A percentile compares a stretch with the other conserved stretches of the same genome.
These are phyloP conservation scores for Pantherophis alleghaniensis DNA, from an alignment of 2,797 vertebrate genomes.

Conservation along the genomic window DNA sequence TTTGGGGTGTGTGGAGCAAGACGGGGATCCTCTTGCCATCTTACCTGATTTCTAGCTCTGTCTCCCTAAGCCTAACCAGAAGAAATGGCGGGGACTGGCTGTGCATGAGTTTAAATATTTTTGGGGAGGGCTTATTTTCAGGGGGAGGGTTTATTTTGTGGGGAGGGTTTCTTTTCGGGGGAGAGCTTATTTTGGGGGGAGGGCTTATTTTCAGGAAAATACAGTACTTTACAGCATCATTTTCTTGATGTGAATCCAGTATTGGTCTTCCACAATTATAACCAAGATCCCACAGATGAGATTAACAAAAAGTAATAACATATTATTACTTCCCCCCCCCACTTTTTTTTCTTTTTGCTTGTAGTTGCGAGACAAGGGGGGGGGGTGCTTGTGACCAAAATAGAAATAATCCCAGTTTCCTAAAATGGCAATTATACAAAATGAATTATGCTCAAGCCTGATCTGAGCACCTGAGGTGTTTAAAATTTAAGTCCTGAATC, in stretches of 20 bases:
- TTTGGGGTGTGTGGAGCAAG: too few relatives aligned
- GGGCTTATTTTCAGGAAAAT: too few relatives aligned
- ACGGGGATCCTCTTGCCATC: too few relatives aligned
- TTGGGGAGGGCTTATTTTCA: too few relatives aligned
- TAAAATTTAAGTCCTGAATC: constrained; percentile 12
- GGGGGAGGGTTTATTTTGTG: too few relatives aligned
- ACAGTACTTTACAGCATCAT: background rate
- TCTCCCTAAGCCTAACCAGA: too few relatives aligned
- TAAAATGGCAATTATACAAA: background rate
- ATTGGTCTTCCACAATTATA: constrained; percentile 35
- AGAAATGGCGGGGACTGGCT: too few relatives aligned
- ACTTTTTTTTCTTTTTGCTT: background rate
- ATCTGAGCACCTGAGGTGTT: background rate
- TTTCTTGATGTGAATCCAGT: constrained; percentile 38
- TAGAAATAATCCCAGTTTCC: constrained; percentile 13
- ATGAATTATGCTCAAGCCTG: constrained; percentile 5
- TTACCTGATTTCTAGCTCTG: too few relatives aligned
- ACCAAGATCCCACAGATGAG: constrained; percentile 6
- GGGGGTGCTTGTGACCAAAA: background rate
- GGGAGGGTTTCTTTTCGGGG: too few relatives aligned
- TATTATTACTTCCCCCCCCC: background rate
- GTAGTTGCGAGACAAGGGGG: background rate
- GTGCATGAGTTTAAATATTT: too few relatives aligned
- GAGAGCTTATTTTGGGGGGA: too few relatives aligned
- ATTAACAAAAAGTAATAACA: background rate